Percentiles rank a stretch among this genome's conserved stretches.
Evolutionary conservation across 1,140 invertebrate genomes (phyloP).

Genomic region (Drosophila sp.): DNA sequence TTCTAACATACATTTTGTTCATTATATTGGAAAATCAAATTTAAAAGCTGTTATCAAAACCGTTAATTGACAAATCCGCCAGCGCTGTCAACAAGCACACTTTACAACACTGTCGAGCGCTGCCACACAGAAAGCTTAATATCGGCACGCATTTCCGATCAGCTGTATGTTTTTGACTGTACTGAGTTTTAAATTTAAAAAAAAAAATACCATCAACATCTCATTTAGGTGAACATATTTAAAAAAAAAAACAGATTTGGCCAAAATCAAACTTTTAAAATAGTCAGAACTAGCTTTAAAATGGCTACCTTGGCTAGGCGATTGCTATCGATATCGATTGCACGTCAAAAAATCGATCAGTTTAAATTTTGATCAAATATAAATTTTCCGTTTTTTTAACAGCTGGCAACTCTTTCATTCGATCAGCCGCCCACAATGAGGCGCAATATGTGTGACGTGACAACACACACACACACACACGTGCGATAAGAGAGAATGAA

Average conservation of each 20-base stretch:
- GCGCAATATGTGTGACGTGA: slow-evolving; percentile 54
- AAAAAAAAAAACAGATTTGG: no score
- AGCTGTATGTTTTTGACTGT: no score
- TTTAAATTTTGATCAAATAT: not conserved
- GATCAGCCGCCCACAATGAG: slow-evolving; percentile 54
- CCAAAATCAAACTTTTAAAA: no score
- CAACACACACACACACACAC: slow-evolving; percentile 36
- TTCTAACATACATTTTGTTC: slow-evolving; percentile 61
- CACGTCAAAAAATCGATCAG: not conserved
- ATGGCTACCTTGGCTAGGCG: no score
- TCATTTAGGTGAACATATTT: no score
- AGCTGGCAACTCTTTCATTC: slow-evolving; percentile 37
- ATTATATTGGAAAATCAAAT: not conserved
- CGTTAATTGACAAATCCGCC: not conserved
- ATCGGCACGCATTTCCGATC: not conserved
- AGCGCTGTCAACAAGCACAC: not conserved
- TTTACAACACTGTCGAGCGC: slow-evolving; percentile 22
- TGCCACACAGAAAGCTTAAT: slow-evolving; percentile 5
- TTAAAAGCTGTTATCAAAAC: slow-evolving; percentile 4
- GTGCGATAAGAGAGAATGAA: slow-evolving; percentile 9
- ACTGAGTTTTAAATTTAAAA: no score
- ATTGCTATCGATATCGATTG: slow-evolving; percentile 4
- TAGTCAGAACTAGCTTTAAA: no score
- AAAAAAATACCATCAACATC: no score
- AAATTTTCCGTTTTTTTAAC: not conserved